phyloP scores from a whole-genome alignment of 2,888 invertebrate genomes.

The Timema cristinae region DNA sequence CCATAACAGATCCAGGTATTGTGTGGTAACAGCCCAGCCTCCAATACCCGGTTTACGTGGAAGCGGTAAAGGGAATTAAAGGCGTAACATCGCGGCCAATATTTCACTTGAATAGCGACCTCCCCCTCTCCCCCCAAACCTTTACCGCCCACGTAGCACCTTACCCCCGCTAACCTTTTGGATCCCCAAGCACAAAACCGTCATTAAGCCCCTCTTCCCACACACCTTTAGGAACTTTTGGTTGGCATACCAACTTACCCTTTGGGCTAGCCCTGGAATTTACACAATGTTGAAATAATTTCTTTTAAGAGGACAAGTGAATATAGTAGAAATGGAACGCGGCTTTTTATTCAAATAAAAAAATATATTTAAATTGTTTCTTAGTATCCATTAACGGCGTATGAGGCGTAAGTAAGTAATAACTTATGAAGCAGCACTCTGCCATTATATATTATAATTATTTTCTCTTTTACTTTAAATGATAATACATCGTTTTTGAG shows the following conservation, averaged over 20 bases:
- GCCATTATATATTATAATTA: no score
- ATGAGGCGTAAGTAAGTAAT: no score
- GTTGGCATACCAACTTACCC: slow-evolving; percentile 15
- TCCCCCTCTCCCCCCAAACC: not conserved
- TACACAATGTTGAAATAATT: no score
- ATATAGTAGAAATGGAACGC: no score
- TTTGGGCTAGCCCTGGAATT: no score
- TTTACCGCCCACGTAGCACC: not conserved
- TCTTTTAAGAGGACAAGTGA: no score
- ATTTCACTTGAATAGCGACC: slow-evolving; percentile 16
- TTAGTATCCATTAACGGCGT: no score
- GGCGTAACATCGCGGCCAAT: slow-evolving; percentile 19
- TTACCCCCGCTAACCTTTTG: not conserved
- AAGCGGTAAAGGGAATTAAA: slow-evolving; percentile 21
- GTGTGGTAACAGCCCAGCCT: slow-evolving; percentile 1
- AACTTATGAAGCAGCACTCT: no score
- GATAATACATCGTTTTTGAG: no score
- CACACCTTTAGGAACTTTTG: not conserved
- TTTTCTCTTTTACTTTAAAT: no score
- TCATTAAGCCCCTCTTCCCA: not conserved
- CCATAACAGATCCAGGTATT: slow-evolving; percentile 22
- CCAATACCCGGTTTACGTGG: not conserved
- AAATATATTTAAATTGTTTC: no score
- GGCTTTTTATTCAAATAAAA: no score
- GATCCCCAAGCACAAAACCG: not conserved